These are phyloP conservation scores for Cotesia glomerata DNA, from an alignment of 1,140 invertebrate genomes.

Conservation along the genomic window DNA sequence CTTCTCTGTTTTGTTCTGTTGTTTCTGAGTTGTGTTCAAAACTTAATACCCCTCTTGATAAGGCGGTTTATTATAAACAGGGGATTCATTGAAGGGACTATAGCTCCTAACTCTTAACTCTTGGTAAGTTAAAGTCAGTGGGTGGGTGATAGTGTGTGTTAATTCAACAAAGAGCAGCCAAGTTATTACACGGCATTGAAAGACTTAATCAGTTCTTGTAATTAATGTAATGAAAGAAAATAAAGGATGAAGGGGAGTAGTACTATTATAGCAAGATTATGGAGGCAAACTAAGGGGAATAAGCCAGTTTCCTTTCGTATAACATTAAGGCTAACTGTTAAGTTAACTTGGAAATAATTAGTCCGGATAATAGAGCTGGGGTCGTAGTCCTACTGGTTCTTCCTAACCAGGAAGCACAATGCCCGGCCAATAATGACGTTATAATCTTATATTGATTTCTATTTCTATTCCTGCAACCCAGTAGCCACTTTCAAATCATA, in stretches of 20 bases:
- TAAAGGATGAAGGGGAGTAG: slow-evolving; percentile 26
- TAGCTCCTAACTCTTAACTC: no score
- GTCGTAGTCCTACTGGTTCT: slow-evolving; percentile 26
- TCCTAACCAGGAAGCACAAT: slow-evolving; percentile 30
- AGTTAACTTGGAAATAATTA: slow-evolving; percentile 62
- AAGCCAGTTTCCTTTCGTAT: slow-evolving; percentile 53
- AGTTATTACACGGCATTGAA: background rate
- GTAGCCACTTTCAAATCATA: no score
- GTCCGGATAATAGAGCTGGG: slow-evolving; percentile 58
- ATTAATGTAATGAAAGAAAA: slow-evolving; percentile 51
- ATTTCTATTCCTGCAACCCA: no score
- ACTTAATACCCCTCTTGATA: no score
- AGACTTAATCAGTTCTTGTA: slow-evolving; percentile 36
- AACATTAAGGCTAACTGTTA: slow-evolving; percentile 60
- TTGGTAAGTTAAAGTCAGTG: no score
- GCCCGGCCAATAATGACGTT: slow-evolving; percentile 36
- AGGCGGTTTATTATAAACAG: no score
- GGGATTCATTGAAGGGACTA: no score
- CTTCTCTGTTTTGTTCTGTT: no score
- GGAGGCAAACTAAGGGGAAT: slow-evolving; percentile 32
- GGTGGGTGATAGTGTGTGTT: background rate
- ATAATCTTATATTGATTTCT: slow-evolving; percentile 36
- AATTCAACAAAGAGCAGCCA: background rate
- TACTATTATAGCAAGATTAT: slow-evolving; percentile 36
- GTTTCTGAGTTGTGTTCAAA: no score